Evolutionary conservation across 2,797 vertebrate species (phyloP).

Genomic region (Sylvia borin): DNA sequence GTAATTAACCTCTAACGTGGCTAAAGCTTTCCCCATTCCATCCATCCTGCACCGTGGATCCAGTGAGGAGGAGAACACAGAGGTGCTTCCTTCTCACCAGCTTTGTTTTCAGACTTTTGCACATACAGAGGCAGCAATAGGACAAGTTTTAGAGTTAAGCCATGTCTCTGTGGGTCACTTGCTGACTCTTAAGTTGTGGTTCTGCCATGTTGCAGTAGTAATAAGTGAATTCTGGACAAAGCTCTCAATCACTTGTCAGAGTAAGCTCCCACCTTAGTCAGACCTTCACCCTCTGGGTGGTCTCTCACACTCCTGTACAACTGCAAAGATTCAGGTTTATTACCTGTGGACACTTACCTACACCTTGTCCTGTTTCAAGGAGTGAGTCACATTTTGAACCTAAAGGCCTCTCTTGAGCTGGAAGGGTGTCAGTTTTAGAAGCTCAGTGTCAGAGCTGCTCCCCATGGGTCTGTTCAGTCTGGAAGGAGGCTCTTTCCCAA

Average conservation of each 20-base stretch:
- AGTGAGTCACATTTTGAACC: not conserved
- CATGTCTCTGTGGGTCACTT: fast-evolving
- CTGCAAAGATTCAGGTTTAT: not conserved
- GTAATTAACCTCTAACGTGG: not conserved
- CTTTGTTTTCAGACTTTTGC: not conserved
- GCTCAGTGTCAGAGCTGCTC: not conserved
- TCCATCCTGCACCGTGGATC: not conserved
- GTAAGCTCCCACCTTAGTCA: not conserved
- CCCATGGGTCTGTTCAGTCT: fast-evolving
- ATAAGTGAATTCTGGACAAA: not conserved
- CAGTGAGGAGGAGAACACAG: not conserved
- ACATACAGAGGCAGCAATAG: not conserved
- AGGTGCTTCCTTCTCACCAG: not conserved
- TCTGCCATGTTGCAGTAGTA: not conserved
- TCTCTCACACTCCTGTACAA: not conserved
- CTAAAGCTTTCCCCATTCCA: not conserved
- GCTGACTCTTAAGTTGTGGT: not conserved
- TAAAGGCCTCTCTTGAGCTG: not conserved
- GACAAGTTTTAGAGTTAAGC: not conserved
- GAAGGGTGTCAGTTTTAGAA: not conserved
- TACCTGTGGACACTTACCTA: not conserved
- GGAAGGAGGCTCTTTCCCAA: not conserved
- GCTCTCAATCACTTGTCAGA: not conserved
- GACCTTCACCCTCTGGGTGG: not conserved
- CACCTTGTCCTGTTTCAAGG: not conserved